Evolutionary conservation across 1,140 invertebrate species (phyloP).

Genomic region (Drosophila arizonae): DNA sequence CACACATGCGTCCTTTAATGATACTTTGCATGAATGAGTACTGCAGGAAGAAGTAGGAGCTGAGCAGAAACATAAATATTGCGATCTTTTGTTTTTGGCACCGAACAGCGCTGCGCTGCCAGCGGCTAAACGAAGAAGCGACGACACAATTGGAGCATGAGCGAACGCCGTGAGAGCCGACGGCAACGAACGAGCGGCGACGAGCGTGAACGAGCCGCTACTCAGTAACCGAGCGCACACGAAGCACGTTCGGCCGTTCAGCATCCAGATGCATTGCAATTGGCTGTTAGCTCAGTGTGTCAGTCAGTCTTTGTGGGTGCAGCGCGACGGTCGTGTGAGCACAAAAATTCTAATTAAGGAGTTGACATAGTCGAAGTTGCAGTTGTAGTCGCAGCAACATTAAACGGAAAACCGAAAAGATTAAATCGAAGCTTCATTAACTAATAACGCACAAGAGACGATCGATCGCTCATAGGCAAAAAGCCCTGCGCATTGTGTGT

Average conservation of each 20-base stretch:
- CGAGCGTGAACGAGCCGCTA: slow-evolving; percentile 2
- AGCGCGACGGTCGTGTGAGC: slow-evolving; percentile 57
- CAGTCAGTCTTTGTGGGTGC: slow-evolving; percentile 74
- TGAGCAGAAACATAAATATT: slow-evolving; percentile 47
- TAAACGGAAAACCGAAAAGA: neutral
- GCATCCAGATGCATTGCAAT: slow-evolving; percentile 55
- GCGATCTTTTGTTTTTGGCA: slow-evolving; percentile 68
- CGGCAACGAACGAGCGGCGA: neutral
- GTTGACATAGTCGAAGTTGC: neutral
- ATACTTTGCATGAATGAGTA: slow-evolving; percentile 67
- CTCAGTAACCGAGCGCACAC: slow-evolving; percentile 18
- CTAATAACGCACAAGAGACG: slow-evolving; percentile 40
- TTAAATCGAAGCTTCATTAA: slow-evolving; percentile 45
- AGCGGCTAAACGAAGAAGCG: slow-evolving; percentile 10
- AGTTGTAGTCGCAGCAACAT: neutral
- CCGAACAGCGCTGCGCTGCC: slow-evolving; percentile 17
- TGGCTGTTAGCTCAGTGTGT: slow-evolving; percentile 49
- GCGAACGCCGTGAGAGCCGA: slow-evolving; percentile 25
- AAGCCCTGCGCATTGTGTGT: slow-evolving; percentile 3
- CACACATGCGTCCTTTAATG: slow-evolving; percentile 65
- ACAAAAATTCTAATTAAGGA: neutral
- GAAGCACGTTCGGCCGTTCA: slow-evolving; percentile 29
- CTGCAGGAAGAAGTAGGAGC: slow-evolving; percentile 26
- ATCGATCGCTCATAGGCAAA: slow-evolving; percentile 30
- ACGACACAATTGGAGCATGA: slow-evolving; percentile 62